Conservation (phyloP, 2,888 invertebrate species). For the Gibbula magus region DNA sequence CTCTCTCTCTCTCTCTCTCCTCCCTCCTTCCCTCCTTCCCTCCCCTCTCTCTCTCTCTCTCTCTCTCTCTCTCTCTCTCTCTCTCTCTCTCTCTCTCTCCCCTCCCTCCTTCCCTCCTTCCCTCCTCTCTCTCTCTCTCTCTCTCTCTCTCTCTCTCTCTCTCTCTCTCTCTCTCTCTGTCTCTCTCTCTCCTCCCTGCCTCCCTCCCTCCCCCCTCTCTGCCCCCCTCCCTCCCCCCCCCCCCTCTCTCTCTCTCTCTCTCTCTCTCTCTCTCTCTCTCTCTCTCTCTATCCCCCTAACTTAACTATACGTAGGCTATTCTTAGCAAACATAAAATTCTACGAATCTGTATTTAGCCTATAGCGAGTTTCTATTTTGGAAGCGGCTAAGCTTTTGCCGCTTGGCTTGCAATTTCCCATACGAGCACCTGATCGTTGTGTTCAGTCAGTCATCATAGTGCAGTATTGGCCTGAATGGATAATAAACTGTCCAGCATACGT, state of each 20-base stretch:
- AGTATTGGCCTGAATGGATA: no score
- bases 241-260: no score
- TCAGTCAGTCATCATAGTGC: no score
- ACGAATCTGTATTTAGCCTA: background rate
- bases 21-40: background rate
- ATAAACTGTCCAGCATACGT: no score
- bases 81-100: background rate
- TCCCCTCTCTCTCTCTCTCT: background rate
- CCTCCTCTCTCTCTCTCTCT: background rate
- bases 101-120: background rate
- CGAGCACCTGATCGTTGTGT: no score
- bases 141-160: constrained; percentile 14
- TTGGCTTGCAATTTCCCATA: no score
- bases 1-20: background rate
- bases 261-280: no score
- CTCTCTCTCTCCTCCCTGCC: background rate
- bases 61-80: background rate
- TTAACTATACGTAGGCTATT: background rate
- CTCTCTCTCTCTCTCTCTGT: constrained; percentile 25
- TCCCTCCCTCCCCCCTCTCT: background rate
- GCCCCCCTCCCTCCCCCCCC: background rate
- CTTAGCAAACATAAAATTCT: background rate
- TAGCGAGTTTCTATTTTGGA: background rate
- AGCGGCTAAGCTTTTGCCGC: no score
- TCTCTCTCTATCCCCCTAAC: no score